These are phyloP conservation scores for Palythoa grandis DNA, from an alignment of 92 coral and sea anemone species.

Conservation along the genomic window DNA sequence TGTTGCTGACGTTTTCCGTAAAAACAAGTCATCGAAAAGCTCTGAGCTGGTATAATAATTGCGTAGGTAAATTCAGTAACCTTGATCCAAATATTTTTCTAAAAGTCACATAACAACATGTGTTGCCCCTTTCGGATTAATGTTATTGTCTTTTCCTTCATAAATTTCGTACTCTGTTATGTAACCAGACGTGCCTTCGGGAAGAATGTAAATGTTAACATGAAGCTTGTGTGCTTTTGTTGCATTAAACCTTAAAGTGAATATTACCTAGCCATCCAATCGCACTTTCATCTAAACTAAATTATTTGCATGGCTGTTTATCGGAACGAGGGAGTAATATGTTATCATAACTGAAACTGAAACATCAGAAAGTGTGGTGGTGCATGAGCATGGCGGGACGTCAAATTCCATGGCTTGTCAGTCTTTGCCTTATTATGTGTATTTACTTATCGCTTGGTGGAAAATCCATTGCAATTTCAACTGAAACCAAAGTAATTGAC, in stretches of 20 bases:
- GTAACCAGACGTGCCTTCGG: slow-evolving; percentile 40
- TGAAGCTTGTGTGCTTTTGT: slow-evolving; percentile 38
- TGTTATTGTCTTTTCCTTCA: slow-evolving; percentile 29
- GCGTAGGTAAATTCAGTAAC: slow-evolving; percentile 38
- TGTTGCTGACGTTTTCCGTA: slow-evolving; percentile 26
- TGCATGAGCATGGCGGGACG: too few relatives aligned
- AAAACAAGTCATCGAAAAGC: slow-evolving; percentile 36
- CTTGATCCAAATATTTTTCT: slow-evolving; percentile 31
- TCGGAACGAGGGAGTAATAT: too few relatives aligned
- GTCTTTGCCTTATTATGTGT: too few relatives aligned
- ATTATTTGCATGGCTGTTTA: slow-evolving; percentile 18
- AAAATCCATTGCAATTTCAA: too few relatives aligned
- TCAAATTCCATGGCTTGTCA: too few relatives aligned
- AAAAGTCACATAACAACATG: slow-evolving; percentile 38
- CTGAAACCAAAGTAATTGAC: too few relatives aligned
- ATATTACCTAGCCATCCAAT: slow-evolving; percentile 40
- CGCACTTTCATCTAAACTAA: slow-evolving; percentile 40
- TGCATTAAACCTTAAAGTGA: slow-evolving; percentile 6
- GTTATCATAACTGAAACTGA: too few relatives aligned
- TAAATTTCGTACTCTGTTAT: slow-evolving; percentile 32
- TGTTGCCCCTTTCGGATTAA: slow-evolving; percentile 37
- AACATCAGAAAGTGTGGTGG: too few relatives aligned
- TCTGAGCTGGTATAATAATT: slow-evolving; percentile 45
- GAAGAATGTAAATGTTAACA: slow-evolving; percentile 13
- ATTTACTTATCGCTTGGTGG: too few relatives aligned